Percentiles rank a stretch among this genome's conserved stretches.
Conservation (phyloP, 2,888 invertebrate genomes). For the Ypsolopha scabrella region DNA sequence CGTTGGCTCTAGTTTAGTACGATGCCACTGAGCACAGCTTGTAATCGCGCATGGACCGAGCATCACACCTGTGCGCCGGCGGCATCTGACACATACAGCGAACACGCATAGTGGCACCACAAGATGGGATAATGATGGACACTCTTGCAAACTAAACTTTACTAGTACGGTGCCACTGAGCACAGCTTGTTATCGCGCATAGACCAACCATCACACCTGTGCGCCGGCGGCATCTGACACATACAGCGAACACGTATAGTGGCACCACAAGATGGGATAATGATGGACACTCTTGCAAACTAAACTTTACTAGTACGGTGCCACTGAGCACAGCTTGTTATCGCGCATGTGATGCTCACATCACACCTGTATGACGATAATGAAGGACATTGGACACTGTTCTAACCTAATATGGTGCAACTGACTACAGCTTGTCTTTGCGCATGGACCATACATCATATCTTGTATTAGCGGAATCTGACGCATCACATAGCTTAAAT, state of each 20-base stretch:
- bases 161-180: neutral
- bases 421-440: neutral
- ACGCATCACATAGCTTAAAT: constrained; percentile 17
- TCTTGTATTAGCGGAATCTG: constrained; percentile 50
- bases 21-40: neutral
- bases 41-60: constrained; percentile 21
- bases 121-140: too few species aligned
- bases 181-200: constrained; percentile 14
- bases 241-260: too few species aligned
- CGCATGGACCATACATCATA: constrained; percentile 41
- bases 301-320: neutral
- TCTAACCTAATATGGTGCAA: neutral
- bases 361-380: constrained; percentile 49
- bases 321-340: neutral
- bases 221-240: constrained; percentile 42
- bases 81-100: constrained; percentile 32
- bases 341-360: constrained; percentile 28
- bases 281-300: too few species aligned
- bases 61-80: constrained; percentile 55
- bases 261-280: too few species aligned
- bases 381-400: too few species aligned
- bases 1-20: neutral
- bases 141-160: neutral
- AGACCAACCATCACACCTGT: constrained; percentile 53
- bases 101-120: too few species aligned